Base-by-base conservation (phyloP, 2,113 vertebrate genomes). In the Grammomys dolichurus region DNA sequence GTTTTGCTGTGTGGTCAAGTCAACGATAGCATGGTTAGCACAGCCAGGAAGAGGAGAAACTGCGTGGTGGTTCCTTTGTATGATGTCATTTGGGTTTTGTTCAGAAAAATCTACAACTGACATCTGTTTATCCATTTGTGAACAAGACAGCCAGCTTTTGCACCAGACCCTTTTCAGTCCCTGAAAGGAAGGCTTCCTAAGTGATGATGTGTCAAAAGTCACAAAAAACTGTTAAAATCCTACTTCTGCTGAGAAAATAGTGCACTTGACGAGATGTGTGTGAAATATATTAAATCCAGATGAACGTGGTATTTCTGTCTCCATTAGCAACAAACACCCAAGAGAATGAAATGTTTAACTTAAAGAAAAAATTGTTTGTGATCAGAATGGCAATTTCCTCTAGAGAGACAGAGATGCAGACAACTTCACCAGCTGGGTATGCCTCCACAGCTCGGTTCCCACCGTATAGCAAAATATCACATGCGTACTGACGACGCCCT, bases 201-300 rank as follows among this genome's bases (percentile, higher is more conserved):
- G 95, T 97, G 97, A 98, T 98, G 98, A 97, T 89, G 80, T 98
- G 97, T 98, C 98, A 98, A 98, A 98, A 98, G 97, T 98, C 95
- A 97, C 92, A 97, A 97, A 97, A 98, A 98, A 94, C 91, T 89
- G 94, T 96, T 98, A 98, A 98, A 98, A 98, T 98, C 97, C 96
- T 84, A 26, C 97, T 97, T 98, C 95, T 98, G 92, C 96, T 96
- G 95, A 98, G 97, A 98, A 98, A 96, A 97, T 85, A 95, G 78
- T 84, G 36, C 63, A 78, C 17, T 97, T 97, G 95, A 98, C 97
- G 97, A 98, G 98, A 98, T 98, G 82, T 98, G 97, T 54, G 89
- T 97, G 97, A 98, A 98, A 98, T 96, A 89, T 97, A 98, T 98
- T 98, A 98, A 98, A 98, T 98, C 97, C 98, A 98, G 98, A 97